Evolutionary conservation across 2,797 vertebrate species (phyloP).

Genomic region (Cygnus olor): DNA sequence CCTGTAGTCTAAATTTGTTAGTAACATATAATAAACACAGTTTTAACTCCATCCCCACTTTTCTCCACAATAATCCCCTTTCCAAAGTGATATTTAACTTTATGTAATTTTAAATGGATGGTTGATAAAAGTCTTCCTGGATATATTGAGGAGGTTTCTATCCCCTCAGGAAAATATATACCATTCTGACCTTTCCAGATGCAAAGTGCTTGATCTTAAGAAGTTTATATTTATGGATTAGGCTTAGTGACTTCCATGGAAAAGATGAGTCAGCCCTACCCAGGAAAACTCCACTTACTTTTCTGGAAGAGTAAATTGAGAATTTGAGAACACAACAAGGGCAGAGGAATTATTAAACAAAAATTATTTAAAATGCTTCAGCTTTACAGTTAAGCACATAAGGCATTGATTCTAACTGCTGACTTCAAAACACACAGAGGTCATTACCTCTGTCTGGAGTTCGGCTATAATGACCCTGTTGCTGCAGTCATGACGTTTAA

Average conservation of each 20-base stretch:
- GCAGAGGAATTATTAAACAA: neutral
- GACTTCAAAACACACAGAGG: neutral
- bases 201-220: conserved; percentile 18
- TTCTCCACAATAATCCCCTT: neutral
- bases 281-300: conserved; percentile 1
- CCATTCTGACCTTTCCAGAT: neutral
- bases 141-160: neutral
- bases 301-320: conserved; percentile 17
- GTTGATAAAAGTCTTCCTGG: conserved; percentile 18
- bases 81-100: conserved; percentile 13
- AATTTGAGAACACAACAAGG: conserved; percentile 14
- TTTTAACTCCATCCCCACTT: neutral
- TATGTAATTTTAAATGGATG: neutral
- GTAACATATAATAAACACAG: neutral
- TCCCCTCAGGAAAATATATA: conserved; percentile 5
- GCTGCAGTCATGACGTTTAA: neutral
- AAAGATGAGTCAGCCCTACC: neutral
- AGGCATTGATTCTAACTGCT: neutral
- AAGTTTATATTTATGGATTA: conserved; percentile 30
- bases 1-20: conserved; percentile 26
- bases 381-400: neutral
- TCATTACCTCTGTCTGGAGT: neutral
- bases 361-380: conserved; percentile 11
- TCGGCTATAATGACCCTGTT: neutral
- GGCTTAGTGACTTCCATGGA: neutral